phyloP scores from a whole-genome alignment of 2,888 invertebrate genomes.

The Macropis europaea region DNA sequence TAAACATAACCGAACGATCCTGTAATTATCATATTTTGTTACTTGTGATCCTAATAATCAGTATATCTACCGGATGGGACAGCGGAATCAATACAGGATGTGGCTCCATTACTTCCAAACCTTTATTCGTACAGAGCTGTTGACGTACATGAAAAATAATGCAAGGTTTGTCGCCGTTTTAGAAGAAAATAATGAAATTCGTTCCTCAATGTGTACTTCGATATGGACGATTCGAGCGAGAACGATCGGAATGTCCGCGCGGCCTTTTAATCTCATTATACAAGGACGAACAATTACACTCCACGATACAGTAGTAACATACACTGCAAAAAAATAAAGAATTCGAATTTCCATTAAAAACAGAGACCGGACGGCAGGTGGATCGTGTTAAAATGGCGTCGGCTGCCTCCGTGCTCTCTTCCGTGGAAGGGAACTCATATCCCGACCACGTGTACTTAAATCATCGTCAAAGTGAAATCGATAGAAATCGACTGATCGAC shows the following conservation, averaged over 20 bases:
- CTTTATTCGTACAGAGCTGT: constrained; percentile 66
- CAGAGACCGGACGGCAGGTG: constrained; percentile 23
- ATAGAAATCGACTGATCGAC: constrained; percentile 7
- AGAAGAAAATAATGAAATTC: constrained; percentile 63
- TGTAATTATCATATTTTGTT: no score
- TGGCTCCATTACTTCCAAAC: constrained; percentile 55
- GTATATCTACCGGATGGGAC: background rate
- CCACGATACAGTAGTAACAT: constrained; percentile 47
- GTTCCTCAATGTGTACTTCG: constrained; percentile 49
- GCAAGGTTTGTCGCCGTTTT: constrained; percentile 56
- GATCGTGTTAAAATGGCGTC: constrained; percentile 30
- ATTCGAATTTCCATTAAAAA: constrained; percentile 43
- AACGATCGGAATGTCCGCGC: constrained; percentile 61
- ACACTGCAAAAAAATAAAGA: constrained; percentile 45
- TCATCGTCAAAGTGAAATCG: constrained; percentile 27
- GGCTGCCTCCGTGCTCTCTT: background rate
- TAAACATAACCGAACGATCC: no score
- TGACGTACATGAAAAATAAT: constrained; percentile 65
- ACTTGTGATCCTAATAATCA: background rate
- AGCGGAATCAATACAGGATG: background rate
- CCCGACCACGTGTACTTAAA: constrained; percentile 20
- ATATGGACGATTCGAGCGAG: constrained; percentile 65
- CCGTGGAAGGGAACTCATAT: background rate
- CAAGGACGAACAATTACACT: constrained; percentile 52
- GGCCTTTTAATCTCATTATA: constrained; percentile 29